Evolutionary conservation across 2,888 invertebrate genomes (phyloP), one percentile per base, ranked within the genome.

Genomic region (Halictus quadricinctus): DNA sequence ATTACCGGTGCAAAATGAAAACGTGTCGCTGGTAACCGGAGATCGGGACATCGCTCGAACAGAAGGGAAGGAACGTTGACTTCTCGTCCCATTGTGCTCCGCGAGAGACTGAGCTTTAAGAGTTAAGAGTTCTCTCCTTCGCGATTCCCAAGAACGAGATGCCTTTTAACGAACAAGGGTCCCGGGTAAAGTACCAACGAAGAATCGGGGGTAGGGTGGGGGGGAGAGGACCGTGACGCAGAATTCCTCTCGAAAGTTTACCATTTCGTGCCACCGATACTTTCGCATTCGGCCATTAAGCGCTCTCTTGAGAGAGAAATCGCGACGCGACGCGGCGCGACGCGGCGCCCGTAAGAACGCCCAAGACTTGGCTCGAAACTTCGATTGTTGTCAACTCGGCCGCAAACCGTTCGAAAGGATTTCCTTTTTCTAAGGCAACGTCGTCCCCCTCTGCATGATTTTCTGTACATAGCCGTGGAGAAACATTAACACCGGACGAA

Each of bases 121-220:
- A 76, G 69, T 69, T 69, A 41, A 69, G 41, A 64, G 77, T 81
- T 69, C 66, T 73, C 82, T 76, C 76, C 72, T 83, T 66, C 79
- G 82, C 72, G 87, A 87, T 87, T 83, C 81, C 58, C 81, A 36
- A 50, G 85, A 84, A 83, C 85, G 79, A 77, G 81, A 77, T 82
- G 80, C 78, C 84, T 85, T 80, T 81, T 86, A 88, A 89, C 85
- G 88, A 81, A 89, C 75, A 83, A 86, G 81, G 77, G 77, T 83
- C 79, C 80, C 66, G 58, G 58, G 76, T 77, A 76, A 87, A 89
- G 80, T 79, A 87, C 75, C 70, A 70, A 72, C 60, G 76, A 66
- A 66, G n/a, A 72, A 13, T 46, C 36, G 36, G 36, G 3, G 36
- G 36, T 3, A 36, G 29, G 48, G 25, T 21, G 46, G 46, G 12